These are phyloP conservation scores for Sacculina carcini DNA, from an alignment of 2,888 invertebrate genomes.

Conservation along the genomic window DNA sequence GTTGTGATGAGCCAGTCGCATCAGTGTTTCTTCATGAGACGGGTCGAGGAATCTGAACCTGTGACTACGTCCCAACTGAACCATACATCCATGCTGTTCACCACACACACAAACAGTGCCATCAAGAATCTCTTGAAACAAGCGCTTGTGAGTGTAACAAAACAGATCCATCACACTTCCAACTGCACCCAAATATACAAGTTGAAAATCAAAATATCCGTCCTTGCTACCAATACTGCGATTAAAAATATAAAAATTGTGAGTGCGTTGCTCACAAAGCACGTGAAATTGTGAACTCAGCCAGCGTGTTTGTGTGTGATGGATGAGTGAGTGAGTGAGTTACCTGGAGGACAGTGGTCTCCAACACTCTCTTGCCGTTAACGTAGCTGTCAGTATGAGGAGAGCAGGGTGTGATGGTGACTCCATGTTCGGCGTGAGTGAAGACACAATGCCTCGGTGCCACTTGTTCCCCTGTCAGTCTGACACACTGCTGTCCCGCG, in stretches of 20 bases:
- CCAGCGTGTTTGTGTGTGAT: no score
- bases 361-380: constrained; percentile 69
- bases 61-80: constrained; percentile 25
- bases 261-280: no score
- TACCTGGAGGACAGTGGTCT: constrained; percentile 59
- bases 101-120: constrained; percentile 15
- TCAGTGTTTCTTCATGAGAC: constrained; percentile 15
- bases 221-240: no score
- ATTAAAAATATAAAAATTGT: no score
- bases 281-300: no score
- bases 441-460: constrained; percentile 86
- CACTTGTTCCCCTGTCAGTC: constrained; percentile 53
- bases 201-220: no score
- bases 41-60: constrained; percentile 27
- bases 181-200: no score
- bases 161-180: no score
- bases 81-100: constrained; percentile 21
- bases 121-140: neutral
- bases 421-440: constrained; percentile 65
- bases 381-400: constrained; percentile 82
- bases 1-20: no score
- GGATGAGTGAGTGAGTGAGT: no score
- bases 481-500: constrained; percentile 16
- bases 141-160: no score
- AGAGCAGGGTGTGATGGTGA: constrained; percentile 74